Evolutionary conservation across 2,113 vertebrate species (phyloP), one percentile per base, ranked within the genome.

Genomic region (Isurus oxyrinchus): DNA sequence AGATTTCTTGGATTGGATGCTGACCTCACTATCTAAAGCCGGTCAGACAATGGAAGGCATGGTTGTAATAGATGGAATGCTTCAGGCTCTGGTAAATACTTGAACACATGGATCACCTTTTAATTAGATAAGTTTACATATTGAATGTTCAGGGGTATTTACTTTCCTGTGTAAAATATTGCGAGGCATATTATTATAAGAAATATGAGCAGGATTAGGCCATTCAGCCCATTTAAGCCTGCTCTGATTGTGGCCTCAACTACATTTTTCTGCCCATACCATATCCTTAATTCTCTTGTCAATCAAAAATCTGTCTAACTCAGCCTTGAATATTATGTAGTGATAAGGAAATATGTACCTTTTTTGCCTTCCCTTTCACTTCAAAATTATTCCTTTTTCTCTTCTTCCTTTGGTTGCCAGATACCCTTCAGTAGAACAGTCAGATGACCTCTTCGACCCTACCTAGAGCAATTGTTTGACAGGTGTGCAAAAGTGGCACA

Each of bases 1-100:
- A 19, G 97, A 98, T 94, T 99, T 99, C 97, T 97, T 99, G 97
- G 99, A 99, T 97, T 99, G 99, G 99, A 98, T 97, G 96, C 98
- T 99, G 96, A 97, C 98, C 59, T 98, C 98, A 14, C 97, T 99
- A 97, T 97, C 98, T 61, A 97, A 97, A 93, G 98, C 97, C 96
- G 98, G 98, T 96, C 97, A 98, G 96, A 98, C 98, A 96, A 97
- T 99, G 94, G 98, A 97, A 35, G 98, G 98, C 3, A 98, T 98
- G 61, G 97, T 98, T 67, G 96, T 98, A 86, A 97, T 99, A 96
- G 99, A 99, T 1, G 99, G 99, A 96, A 98, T 97, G 96, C 98
- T 99, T 96, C 98, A 99, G 97, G 98, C 99, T 88, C 97, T 99
- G 99, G 99, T 99, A 98, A 98, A 91, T 49, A 53, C 40, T 72